Base-by-base conservation (phyloP, 2,888 invertebrate species). In the Cephonodes hylas region DNA sequence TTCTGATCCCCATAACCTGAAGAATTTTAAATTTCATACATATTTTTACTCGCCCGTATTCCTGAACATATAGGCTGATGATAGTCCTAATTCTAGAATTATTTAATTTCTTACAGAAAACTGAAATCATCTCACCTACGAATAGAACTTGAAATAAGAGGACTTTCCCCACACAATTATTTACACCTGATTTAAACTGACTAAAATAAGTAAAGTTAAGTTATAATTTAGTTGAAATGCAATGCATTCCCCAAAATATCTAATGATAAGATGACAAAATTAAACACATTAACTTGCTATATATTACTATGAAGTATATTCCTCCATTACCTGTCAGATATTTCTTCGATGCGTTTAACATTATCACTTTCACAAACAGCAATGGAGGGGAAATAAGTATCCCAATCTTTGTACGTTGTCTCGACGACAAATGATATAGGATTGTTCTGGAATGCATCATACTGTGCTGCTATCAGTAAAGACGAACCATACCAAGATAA, bases 371-470 rank as follows among this genome's bases (percentile, higher is more conserved):
- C 96, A 75, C 96, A 97, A 10, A 96, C 88, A 1, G 94, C 93
- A 34, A 96, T 86, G 0, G 96, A 93, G 0, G 96, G 96, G 71
- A 96, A 96, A 61, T 94, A 86, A 0, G 96, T 95, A 71, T 95
- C 89, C 96, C 96, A 96, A 69, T 96, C 94, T 31, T 95, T 93
- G 77, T 96, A 96, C 0, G 94, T 95, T 0, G 96, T 96, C 73
- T 96, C 96, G 13, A 95, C 95, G 0, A 96, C 96, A 76, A 96
- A 96, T 61, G 96, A 96, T 60, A 96, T 95, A 0, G 96, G 95
- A 77, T 95, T 95, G 69, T 95, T 94, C 69, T 94, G 93, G 75
- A 94, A 96, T 0, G 94, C 93, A n/a, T 92, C 84, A 82, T 95
- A 93, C 61, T 94, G 94, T 0, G 94, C 93, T 8, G 81, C 76